These are phyloP conservation scores for Serranus cabrilla DNA, from an alignment of 2,797 vertebrate genomes.

Conservation along the genomic window DNA sequence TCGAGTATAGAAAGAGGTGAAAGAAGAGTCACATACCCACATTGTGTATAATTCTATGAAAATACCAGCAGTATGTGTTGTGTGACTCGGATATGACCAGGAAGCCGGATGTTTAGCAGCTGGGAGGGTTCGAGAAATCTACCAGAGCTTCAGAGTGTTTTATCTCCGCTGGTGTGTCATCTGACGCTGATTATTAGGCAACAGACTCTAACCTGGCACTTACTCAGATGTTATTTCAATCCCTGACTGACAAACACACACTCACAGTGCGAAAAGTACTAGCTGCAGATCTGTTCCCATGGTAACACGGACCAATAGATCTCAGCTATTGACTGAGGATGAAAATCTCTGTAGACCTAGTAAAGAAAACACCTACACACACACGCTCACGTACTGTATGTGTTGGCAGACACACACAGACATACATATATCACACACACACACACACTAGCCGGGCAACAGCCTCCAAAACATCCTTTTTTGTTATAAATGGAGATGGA, in stretches of 20 bases:
- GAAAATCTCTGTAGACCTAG: slow-evolving; percentile 77
- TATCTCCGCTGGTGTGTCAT: slow-evolving; percentile 29
- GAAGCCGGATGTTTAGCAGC: slow-evolving; percentile 14
- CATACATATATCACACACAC: not conserved
- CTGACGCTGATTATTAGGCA: slow-evolving; percentile 49
- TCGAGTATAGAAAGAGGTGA: not conserved
- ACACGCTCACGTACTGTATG: slow-evolving; percentile 12
- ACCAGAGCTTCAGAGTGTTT: not conserved
- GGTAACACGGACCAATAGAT: slow-evolving; percentile 81
- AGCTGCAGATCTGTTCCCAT: slow-evolving; percentile 84
- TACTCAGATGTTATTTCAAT: slow-evolving; percentile 69
- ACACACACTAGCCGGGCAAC: slow-evolving; percentile 26
- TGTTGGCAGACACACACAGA: slow-evolving; percentile 24
- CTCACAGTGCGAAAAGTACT: slow-evolving; percentile 63
- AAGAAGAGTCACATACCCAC: not conserved
- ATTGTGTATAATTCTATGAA: not conserved
- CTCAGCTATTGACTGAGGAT: slow-evolving; percentile 77
- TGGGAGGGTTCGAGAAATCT: slow-evolving; percentile 31
- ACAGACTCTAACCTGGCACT: slow-evolving; percentile 56
- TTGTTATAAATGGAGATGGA: slow-evolving; percentile 41
- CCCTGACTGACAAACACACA: slow-evolving; percentile 72
- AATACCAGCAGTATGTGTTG: not conserved
- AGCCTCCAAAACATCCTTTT: slow-evolving; percentile 35
- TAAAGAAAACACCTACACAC: slow-evolving; percentile 70
- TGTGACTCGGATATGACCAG: slow-evolving; percentile 10